These are phyloP conservation scores for Lydus trimaculatus DNA, from an alignment of 2,888 invertebrate genomes.

Conservation along the genomic window DNA sequence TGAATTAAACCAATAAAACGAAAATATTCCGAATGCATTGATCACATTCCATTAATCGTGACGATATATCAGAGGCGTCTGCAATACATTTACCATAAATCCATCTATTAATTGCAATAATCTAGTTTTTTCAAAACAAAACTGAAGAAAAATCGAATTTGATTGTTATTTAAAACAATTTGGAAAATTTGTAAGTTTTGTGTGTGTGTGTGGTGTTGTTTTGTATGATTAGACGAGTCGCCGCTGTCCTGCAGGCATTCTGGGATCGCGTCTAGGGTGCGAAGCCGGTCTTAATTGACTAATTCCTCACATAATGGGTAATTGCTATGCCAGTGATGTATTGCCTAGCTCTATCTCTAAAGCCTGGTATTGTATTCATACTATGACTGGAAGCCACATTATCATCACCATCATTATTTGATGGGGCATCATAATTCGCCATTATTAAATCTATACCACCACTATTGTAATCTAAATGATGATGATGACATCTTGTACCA, in stretches of 20 bases:
- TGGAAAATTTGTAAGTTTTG: neutral
- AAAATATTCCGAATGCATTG: slow-evolving; percentile 45
- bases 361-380: slow-evolving; percentile 52
- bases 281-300: slow-evolving; percentile 58
- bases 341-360: slow-evolving; percentile 47
- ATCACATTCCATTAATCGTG: slow-evolving; percentile 43
- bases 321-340: slow-evolving; percentile 60
- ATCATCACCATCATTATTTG: slow-evolving; percentile 13
- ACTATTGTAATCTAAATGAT: neutral
- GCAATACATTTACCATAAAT: neutral
- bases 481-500: no score
- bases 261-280: slow-evolving; percentile 53
- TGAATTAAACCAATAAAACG: slow-evolving; percentile 45
- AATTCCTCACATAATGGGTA: slow-evolving; percentile 61
- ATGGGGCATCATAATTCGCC: slow-evolving; percentile 19
- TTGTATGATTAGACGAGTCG: slow-evolving; percentile 37
- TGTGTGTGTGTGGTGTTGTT: neutral
- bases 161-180: neutral
- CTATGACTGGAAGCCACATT: slow-evolving; percentile 27
- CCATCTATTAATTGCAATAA: no score
- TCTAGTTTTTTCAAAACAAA: no score
- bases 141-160: no score
- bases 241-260: slow-evolving; percentile 53
- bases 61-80: slow-evolving; percentile 40
- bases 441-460: slow-evolving; percentile 16